Percentiles rank a stretch among this genome's conserved stretches.
phyloP scores from a whole-genome alignment of 2,113 vertebrate genomes.

The Epinephelus fuscoguttatus region DNA sequence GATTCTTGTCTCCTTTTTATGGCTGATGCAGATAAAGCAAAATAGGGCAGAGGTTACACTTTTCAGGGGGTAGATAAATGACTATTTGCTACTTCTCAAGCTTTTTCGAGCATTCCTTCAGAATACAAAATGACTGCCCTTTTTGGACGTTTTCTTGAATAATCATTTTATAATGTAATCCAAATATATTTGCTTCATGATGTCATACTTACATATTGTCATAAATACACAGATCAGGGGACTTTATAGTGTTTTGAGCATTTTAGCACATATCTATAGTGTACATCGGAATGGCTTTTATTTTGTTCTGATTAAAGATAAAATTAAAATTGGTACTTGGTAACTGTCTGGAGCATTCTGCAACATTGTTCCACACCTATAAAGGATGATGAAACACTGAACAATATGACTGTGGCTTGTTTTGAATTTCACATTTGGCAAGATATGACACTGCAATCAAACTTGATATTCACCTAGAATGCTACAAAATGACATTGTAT shows the following conservation, averaged over 20 bases:
- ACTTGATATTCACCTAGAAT: too few relatives aligned
- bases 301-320: background rate
- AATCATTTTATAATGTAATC: background rate
- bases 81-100: background rate
- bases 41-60: slow-evolving; percentile 16
- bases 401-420: too few relatives aligned
- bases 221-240: background rate
- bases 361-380: background rate
- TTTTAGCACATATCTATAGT: background rate
- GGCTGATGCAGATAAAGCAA: slow-evolving; percentile 22
- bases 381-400: too few relatives aligned
- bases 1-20: slow-evolving; percentile 38
- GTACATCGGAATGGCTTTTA: too few relatives aligned
- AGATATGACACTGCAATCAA: too few relatives aligned
- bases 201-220: background rate
- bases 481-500: background rate
- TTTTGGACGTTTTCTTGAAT: background rate
- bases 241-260: background rate
- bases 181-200: background rate
- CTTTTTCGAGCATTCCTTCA: background rate
- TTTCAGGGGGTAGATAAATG: slow-evolving; percentile 10
- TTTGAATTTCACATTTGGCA: too few relatives aligned
- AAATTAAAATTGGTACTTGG: background rate
- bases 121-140: background rate
- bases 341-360: background rate